Evolutionary conservation across 1,140 invertebrate species (phyloP), one percentile per base, ranked within the genome.

Genomic region (Megalopta genalis): DNA sequence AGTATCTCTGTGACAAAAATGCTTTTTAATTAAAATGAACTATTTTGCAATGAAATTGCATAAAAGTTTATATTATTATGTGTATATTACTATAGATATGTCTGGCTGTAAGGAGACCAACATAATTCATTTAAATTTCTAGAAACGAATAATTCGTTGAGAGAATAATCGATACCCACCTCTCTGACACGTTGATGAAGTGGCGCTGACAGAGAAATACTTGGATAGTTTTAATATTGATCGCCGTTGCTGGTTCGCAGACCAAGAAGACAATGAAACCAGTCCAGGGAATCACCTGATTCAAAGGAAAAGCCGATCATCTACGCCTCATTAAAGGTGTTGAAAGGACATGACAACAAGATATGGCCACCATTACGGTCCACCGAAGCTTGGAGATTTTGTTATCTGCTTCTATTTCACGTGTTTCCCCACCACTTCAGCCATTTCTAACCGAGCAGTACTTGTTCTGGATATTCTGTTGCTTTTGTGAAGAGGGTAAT

Each of bases 261-360:
- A 4, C 32, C 32, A 32, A 4, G 76, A 82, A 65, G 42, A 67
- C 63, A 62, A 77, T 73, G 39, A 62, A n/a, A n/a, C 25, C 59
- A 23, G 21, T 18, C 23, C 54, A 59, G 57, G 64, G 80, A 82
- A 84, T 86, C 67, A 63, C 66, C 32, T 65, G 81, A 80, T 83
- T 89, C 88, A 90, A 89, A 88, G 84, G 80, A 86, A 76, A 78
- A 65, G 71, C 46, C 62, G 59, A 57, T 39, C 63, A 60, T 84
- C 49, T 27, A 37, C 52, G 69, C 74, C 82, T 85, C 82, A 78
- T 85, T 85, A 85, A 84, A 60, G 52, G 54, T 37, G 52, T 32
- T 67, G 74, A 81, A 84, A 84, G 76, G 79, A 85, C 65, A n/a
- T 12, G 23, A 32, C 71, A 83, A 83, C 83, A 74, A 73, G 25